A percentile compares a stretch with the other conserved stretches of the same genome.
Evolutionary conservation across 35 echinoderm and acorn worm species (phyloP).

Genomic region (Amphiura filiformis): DNA sequence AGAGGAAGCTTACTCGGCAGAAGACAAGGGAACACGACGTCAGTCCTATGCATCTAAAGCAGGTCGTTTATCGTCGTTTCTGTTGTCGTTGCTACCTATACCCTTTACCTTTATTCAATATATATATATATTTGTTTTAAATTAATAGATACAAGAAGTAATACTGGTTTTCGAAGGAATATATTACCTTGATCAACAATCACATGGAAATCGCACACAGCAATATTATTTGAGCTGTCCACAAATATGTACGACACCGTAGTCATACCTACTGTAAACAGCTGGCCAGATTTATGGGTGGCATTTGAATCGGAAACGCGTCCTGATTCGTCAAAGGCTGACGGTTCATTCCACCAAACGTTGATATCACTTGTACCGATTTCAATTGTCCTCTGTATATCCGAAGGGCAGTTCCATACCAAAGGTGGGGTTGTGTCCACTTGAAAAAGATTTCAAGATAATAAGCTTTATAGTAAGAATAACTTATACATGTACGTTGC

Average conservation of each 20-base stretch:
- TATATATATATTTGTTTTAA: too few relatives aligned
- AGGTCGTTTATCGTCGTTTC: too few relatives aligned
- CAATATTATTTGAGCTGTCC: neutral
- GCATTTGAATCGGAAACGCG: neutral
- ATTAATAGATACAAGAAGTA: too few relatives aligned
- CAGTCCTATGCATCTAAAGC: too few relatives aligned
- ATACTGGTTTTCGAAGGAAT: too few relatives aligned
- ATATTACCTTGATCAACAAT: neutral
- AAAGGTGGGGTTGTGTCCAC: neutral
- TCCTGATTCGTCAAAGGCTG: neutral
- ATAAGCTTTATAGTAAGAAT: too few relatives aligned
- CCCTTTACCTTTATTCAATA: too few relatives aligned
- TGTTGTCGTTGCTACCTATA: too few relatives aligned
- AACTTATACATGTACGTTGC: too few relatives aligned
- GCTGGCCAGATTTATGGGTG: neutral
- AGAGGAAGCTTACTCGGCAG: too few relatives aligned
- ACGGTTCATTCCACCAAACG: neutral
- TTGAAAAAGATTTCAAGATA: too few relatives aligned
- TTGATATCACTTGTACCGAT: neutral
- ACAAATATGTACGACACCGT: neutral
- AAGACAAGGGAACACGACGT: too few relatives aligned
- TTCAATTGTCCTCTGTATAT: neutral
- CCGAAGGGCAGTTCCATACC: neutral
- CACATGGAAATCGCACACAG: neutral
- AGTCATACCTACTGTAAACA: neutral